These are phyloP conservation scores for Paramacrobiotus metropolitanus DNA, from an alignment of 1,140 invertebrate species.

Conservation along the genomic window DNA sequence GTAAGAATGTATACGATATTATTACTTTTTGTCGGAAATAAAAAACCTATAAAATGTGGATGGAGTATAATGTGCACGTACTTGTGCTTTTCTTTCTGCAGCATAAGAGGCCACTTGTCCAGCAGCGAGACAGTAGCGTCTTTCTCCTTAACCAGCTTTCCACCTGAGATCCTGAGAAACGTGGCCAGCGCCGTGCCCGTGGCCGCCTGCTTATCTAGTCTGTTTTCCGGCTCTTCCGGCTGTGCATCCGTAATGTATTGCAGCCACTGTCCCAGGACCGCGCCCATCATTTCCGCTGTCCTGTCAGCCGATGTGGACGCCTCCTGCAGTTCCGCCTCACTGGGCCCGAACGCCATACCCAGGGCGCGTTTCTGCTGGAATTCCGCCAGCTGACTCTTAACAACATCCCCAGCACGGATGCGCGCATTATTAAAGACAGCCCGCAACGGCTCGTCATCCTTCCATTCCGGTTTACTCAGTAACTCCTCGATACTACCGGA, in stretches of 20 bases:
- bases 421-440: slow-evolving; percentile 6
- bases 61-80: too few relatives aligned
- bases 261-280: neutral
- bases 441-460: neutral
- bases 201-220: slow-evolving; percentile 37
- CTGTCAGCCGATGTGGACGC: neutral
- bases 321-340: neutral
- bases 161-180: slow-evolving; percentile 44
- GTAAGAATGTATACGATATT: too few relatives aligned
- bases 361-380: slow-evolving; percentile 5
- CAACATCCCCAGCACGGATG: neutral
- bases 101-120: slow-evolving; percentile 46
- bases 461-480: neutral
- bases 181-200: slow-evolving; percentile 51
- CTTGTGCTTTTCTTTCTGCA: slow-evolving; percentile 62
- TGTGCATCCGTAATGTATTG: slow-evolving; percentile 3
- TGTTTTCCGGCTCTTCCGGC: slow-evolving; percentile 39
- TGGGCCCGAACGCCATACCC: neutral
- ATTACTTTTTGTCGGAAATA: too few relatives aligned
- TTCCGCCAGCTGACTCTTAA: slow-evolving; percentile 9
- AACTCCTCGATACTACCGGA: slow-evolving; percentile 7
- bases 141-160: slow-evolving; percentile 25
- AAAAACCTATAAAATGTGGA: too few relatives aligned
- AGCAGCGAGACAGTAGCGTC: slow-evolving; percentile 27
- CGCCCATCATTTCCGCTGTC: slow-evolving; percentile 1